Evolutionary conservation across 2,797 vertebrate genomes (phyloP), one percentile per base, ranked within the genome.

Genomic region (Geotrypetes seraphini): DNA sequence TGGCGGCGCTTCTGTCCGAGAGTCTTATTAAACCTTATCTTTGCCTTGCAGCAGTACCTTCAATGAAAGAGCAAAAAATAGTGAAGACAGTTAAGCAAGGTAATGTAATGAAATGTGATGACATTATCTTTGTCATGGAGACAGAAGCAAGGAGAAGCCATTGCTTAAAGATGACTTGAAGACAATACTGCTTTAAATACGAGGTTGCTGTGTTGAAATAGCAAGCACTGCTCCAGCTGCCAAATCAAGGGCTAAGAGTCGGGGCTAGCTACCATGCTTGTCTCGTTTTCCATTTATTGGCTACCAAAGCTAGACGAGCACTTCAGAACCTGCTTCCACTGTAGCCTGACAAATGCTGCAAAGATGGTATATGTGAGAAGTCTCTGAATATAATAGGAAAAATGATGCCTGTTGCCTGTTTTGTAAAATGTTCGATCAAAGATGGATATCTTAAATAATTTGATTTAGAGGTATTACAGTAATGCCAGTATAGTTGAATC

Each of bases 51-150:
- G 72, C 39, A 35, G 31, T 19, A 36, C 37, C 50, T 39, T 65
- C 49, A 47, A 78, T 75, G 36, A 81, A 74, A 43, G 67, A 84
- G 42, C 68, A 72, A 47, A 87, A 82, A 62, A 11, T 52, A 36
- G 31, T 10, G 5, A 83, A 75, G 57, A 19, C 61, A 44, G 23
- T 60, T 39, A 66, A 67, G 41, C 47, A 80, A 82, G 85, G 89
- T 89, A 79, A 63, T 33, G 34, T 45, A 65, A 49, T 39, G 50
- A 63, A 59, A 16, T 19, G 15, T 19, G 3, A 25, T 60, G 39
- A 27, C 2, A 2, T 47, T 60, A 27, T 60, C 39, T 69, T 19
- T 58, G 27, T 57, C 64, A 56, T 48, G 62, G n/a, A 63, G 18
- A 38, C 23, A 57, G 14, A 27, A 28, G 4, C 35, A 30, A 7